phyloP scores from a whole-genome alignment of 2,113 vertebrate species.

The Dromiciops gliroides region DNA sequence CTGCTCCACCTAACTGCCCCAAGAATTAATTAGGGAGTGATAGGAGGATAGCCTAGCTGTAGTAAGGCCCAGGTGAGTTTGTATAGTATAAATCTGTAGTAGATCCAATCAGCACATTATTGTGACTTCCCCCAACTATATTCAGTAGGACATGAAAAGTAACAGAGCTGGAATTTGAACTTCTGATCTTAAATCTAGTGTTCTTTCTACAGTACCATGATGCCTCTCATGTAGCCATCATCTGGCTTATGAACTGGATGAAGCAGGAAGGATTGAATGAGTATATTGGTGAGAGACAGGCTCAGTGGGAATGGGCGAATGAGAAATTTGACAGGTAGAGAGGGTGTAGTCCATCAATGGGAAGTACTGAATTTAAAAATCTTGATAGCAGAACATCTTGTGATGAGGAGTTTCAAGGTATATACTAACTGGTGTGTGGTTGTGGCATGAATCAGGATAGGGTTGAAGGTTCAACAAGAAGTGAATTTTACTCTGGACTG shows the following conservation, averaged over 20 bases:
- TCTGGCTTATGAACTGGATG: background rate
- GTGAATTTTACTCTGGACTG: constrained; percentile 45
- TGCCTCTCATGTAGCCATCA: background rate
- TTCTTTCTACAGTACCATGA: background rate
- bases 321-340: background rate
- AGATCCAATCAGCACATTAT: background rate
- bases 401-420: background rate
- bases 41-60: background rate
- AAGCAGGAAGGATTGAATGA: background rate
- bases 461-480: background rate
- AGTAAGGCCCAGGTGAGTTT: background rate
- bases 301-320: background rate
- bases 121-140: background rate
- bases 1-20: background rate
- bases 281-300: background rate
- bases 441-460: constrained; percentile 17
- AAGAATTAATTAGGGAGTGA: background rate
- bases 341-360: too few relatives aligned
- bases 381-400: background rate
- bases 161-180: background rate
- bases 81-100: background rate
- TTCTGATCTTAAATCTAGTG: background rate
- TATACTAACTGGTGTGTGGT: background rate
- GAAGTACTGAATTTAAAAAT: too few relatives aligned
- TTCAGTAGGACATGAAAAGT: background rate